Conservation (phyloP, 2,888 invertebrate species). For the Chirona hameri region DNA sequence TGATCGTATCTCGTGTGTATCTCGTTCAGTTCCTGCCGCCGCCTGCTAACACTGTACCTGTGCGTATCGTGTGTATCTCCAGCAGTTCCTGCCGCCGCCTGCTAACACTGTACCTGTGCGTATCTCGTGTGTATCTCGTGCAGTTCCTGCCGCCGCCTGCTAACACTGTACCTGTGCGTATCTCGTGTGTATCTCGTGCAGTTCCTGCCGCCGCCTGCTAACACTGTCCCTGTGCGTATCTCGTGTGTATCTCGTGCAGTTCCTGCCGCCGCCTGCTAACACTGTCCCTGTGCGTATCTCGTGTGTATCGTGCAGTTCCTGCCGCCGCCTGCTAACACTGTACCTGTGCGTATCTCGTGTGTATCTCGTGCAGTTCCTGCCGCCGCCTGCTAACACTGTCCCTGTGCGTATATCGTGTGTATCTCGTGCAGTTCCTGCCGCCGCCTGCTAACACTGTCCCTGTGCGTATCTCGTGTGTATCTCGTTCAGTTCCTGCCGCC, state of each 20-base stretch:
- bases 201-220: neutral
- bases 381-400: no score
- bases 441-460: no score
- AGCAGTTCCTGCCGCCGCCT: neutral
- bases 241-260: neutral
- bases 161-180: no score
- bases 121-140: no score
- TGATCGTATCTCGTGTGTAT: no score
- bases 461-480: neutral
- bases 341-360: neutral
- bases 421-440: neutral
- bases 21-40: neutral
- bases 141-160: neutral
- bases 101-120: no score
- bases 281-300: no score
- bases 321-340: no score
- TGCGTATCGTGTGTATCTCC: neutral
- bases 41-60: no score
- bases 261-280: neutral
- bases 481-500: neutral
- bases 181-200: neutral
- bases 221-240: no score
- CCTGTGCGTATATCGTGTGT: neutral
- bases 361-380: neutral
- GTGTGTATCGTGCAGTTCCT: neutral